Percentiles rank a stretch among this genome's conserved stretches.
Evolutionary conservation across 2,113 vertebrate genomes (phyloP).

Genomic region (Hystrix cristata): DNA sequence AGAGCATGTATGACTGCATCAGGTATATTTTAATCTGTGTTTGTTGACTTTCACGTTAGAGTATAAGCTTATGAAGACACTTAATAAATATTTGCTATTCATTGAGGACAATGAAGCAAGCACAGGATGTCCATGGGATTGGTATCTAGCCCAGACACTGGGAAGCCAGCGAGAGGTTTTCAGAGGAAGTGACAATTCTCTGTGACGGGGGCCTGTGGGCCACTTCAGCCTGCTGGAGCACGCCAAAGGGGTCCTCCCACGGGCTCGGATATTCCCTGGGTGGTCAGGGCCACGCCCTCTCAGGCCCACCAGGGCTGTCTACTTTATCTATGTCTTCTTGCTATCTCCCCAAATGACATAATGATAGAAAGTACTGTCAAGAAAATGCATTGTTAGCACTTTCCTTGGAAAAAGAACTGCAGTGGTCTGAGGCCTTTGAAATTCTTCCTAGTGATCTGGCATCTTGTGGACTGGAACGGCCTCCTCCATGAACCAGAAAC

Average conservation of each 20-base stretch:
- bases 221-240: neutral
- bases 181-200: neutral
- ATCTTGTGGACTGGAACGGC: neutral
- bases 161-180: neutral
- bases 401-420: neutral
- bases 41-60: neutral
- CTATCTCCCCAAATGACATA: neutral
- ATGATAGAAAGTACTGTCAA: neutral
- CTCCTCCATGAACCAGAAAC: neutral
- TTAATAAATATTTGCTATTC: neutral
- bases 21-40: neutral
- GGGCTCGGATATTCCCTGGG: neutral
- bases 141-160: neutral
- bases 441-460: neutral
- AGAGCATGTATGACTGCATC: neutral
- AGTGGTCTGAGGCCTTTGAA: neutral
- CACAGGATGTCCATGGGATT: neutral
- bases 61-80: neutral
- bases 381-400: neutral
- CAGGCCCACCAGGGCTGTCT: neutral
- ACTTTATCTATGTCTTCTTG: neutral
- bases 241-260: neutral
- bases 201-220: neutral
- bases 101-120: neutral
- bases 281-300: neutral